Percentiles rank a stretch among this genome's conserved stretches.
Evolutionary conservation across 2,888 invertebrate species (phyloP).

Genomic region (Philereme vetulata): DNA sequence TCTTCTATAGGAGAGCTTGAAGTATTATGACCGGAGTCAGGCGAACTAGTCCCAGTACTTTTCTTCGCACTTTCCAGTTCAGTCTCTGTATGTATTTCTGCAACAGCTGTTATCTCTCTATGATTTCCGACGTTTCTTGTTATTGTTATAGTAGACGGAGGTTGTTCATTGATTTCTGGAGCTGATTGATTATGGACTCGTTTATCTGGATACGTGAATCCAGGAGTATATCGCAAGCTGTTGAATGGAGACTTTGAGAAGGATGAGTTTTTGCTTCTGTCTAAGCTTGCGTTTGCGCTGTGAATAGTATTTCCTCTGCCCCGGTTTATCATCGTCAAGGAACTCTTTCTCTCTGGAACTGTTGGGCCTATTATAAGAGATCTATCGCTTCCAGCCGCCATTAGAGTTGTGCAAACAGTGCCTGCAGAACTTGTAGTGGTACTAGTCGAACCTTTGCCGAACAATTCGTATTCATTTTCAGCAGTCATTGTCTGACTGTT

Average conservation of each 20-base stretch:
- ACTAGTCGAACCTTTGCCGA: conserved; percentile 95
- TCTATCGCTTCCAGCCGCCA: conserved; percentile 87
- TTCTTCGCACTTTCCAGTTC: conserved; percentile 78
- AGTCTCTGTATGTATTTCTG: conserved; percentile 79
- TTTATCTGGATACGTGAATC: conserved; percentile 66
- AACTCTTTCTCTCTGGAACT: conserved; percentile 93
- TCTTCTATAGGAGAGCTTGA: conserved; percentile 91
- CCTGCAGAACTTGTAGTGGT: conserved; percentile 96
- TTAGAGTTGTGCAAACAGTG: conserved; percentile 92
- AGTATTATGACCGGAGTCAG: conserved; percentile 92
- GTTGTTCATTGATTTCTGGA: conserved; percentile 64
- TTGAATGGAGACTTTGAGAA: conserved; percentile 72
- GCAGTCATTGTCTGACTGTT: conserved; percentile 89
- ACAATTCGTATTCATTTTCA: conserved; percentile 95
- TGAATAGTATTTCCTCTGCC: conserved; percentile 77
- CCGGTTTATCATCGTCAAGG: conserved; percentile 85
- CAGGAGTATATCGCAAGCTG: conserved; percentile 67
- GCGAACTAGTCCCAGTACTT: conserved; percentile 88
- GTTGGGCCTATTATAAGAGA: conserved; percentile 87
- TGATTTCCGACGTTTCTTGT: conserved; percentile 71
- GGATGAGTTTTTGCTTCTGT: conserved; percentile 75
- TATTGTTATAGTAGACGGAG: conserved; percentile 68
- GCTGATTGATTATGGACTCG: conserved; percentile 65
- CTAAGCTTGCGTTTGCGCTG: conserved; percentile 82
- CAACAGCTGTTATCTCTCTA: conserved; percentile 84